Percentiles rank a stretch among this genome's conserved stretches.
Conservation (phyloP, 2,113 vertebrate species). For the Dromiciops gliroides region DNA sequence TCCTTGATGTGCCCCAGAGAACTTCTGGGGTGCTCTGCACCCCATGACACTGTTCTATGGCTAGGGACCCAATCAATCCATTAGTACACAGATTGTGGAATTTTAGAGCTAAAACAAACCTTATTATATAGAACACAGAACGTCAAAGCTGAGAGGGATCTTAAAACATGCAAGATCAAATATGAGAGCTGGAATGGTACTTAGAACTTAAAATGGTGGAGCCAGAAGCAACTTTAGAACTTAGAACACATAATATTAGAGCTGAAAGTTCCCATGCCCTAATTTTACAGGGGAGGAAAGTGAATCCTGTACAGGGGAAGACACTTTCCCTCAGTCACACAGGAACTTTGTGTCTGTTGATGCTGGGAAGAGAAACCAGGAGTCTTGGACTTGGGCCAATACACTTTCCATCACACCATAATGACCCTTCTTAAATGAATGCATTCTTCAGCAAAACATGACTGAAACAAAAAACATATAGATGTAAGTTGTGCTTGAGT, state of each 20-base stretch:
- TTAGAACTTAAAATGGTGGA: background rate
- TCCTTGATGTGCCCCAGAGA: no score
- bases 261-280: background rate
- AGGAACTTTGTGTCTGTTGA: background rate
- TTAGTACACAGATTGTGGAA: background rate
- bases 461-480: background rate
- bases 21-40: no score
- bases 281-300: background rate
- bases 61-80: background rate
- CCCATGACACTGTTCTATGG: no score
- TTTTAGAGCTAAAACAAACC: background rate
- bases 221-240: background rate
- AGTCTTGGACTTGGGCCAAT: background rate
- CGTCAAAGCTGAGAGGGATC: background rate
- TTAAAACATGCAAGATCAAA: background rate
- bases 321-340: background rate
- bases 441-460: background rate
- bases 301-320: background rate
- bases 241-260: background rate
- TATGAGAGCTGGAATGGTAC: background rate
- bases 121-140: background rate
- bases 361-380: background rate
- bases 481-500: background rate
- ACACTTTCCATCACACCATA: background rate
- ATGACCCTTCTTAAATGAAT: background rate